A percentile compares a stretch with the other conserved stretches of the same genome.
These are phyloP conservation scores for Lates japonicus DNA, from an alignment of 2,797 vertebrate species.

Conservation along the genomic window DNA sequence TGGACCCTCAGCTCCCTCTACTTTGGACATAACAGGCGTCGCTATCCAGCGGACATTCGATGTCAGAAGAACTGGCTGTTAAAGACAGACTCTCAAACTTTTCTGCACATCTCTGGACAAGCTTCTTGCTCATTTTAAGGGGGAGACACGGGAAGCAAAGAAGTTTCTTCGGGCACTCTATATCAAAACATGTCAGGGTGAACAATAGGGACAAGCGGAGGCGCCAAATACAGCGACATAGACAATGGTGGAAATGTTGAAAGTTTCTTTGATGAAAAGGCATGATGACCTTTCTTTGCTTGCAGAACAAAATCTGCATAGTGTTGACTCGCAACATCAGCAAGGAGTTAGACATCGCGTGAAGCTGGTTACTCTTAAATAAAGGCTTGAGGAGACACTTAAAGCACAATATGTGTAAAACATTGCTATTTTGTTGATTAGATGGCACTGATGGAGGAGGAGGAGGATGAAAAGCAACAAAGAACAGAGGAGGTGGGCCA, in stretches of 20 bases:
- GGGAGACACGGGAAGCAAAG: background rate
- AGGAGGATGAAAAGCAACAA: slow-evolving; percentile 56
- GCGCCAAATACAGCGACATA: slow-evolving; percentile 3
- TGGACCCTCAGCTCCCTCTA: slow-evolving; percentile 30
- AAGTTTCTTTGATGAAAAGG: slow-evolving; percentile 24
- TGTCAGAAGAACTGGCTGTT: slow-evolving; percentile 62
- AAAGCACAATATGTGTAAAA: slow-evolving; percentile 38
- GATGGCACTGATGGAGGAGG: slow-evolving; percentile 39
- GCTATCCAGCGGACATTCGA: slow-evolving; percentile 61
- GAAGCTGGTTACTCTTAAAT: slow-evolving; percentile 8
- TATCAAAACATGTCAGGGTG: slow-evolving; percentile 37
- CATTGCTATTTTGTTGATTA: slow-evolving; percentile 56
- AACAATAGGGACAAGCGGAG: slow-evolving; percentile 42
- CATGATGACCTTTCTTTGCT: slow-evolving; percentile 30
- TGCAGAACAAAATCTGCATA: slow-evolving; percentile 9
- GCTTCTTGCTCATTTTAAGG: slow-evolving; percentile 37
- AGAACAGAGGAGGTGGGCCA: slow-evolving; percentile 65
- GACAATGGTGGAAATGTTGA: slow-evolving; percentile 17
- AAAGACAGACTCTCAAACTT: slow-evolving; percentile 52
- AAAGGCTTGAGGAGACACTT: slow-evolving; percentile 25
- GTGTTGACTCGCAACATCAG: background rate
- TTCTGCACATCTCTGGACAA: slow-evolving; percentile 18
- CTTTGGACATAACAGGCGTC: slow-evolving; percentile 55
- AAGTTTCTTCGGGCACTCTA: slow-evolving; percentile 28
- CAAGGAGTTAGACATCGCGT: slow-evolving; percentile 11